phyloP scores from a whole-genome alignment of 2,797 vertebrate species.

The Furcifer pardalis region DNA sequence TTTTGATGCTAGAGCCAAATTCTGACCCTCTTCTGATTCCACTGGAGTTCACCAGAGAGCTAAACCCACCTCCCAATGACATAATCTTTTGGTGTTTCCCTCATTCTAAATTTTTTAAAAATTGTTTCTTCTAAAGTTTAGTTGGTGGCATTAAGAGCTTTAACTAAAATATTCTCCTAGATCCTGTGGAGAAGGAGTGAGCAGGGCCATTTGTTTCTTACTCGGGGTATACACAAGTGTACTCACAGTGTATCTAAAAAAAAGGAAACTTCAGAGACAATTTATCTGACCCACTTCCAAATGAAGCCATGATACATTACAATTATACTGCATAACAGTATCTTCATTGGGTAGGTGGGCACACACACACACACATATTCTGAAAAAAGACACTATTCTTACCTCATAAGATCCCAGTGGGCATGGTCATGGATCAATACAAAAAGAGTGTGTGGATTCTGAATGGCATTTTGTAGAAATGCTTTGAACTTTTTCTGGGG shows the following conservation, averaged over 20 bases:
- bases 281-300: neutral
- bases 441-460: slow-evolving; percentile 92
- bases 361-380: neutral
- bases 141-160: no score
- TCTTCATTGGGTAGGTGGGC: no score
- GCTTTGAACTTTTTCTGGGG: slow-evolving; percentile 85
- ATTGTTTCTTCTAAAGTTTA: no score
- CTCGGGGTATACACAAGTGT: neutral
- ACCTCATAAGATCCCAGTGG: slow-evolving; percentile 95
- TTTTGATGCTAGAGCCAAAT: no score
- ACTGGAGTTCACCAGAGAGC: no score
- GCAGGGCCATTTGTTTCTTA: slow-evolving; percentile 5
- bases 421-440: slow-evolving; percentile 96
- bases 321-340: neutral
- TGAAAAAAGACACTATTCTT: slow-evolving; percentile 32
- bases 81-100: no score
- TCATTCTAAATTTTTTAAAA: no score
- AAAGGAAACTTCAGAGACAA: slow-evolving; percentile 6
- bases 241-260: neutral
- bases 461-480: slow-evolving; percentile 89
- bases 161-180: no score
- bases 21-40: no score
- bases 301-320: neutral
- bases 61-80: no score
- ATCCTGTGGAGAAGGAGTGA: no score